Conservation (phyloP, 92 coral and sea anemone genomes). For the Palythoa grandis region DNA sequence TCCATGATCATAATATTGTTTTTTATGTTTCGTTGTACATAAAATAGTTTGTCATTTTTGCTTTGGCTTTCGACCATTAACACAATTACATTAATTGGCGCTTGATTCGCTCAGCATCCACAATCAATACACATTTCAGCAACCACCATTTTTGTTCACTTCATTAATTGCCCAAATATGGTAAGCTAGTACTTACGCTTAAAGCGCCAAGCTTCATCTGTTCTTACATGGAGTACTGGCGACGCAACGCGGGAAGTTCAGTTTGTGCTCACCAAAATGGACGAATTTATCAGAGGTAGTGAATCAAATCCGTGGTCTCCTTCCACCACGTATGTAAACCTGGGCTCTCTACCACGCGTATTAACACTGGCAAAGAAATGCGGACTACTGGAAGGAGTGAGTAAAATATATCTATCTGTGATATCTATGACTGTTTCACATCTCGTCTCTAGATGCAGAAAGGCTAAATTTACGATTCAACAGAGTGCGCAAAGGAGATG, state of each 20-base stretch:
- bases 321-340: constrained; percentile 79
- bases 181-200: constrained; percentile 8
- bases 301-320: constrained; percentile 94
- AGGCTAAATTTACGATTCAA: too few relatives aligned
- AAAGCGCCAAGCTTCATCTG: background rate
- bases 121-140: background rate
- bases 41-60: background rate
- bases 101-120: background rate
- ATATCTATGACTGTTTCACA: too few relatives aligned
- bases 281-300: constrained; percentile 31
- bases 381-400: constrained; percentile 78
- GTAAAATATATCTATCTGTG: background rate
- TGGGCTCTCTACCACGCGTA: constrained; percentile 84
- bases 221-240: background rate
- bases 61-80: background rate
- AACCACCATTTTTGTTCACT: constrained; percentile 27
- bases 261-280: constrained; percentile 47
- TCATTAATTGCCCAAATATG: constrained; percentile 27
- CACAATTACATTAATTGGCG: background rate
- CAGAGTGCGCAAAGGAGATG: too few relatives aligned
- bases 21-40: background rate
- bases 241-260: background rate
- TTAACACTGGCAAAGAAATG: constrained; percentile 79
- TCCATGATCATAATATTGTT: background rate
- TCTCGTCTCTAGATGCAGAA: too few relatives aligned